A percentile compares a stretch with the other conserved stretches of the same genome.
phyloP scores from a whole-genome alignment of 2,888 invertebrate genomes.

The Drosophila kambysellisi region DNA sequence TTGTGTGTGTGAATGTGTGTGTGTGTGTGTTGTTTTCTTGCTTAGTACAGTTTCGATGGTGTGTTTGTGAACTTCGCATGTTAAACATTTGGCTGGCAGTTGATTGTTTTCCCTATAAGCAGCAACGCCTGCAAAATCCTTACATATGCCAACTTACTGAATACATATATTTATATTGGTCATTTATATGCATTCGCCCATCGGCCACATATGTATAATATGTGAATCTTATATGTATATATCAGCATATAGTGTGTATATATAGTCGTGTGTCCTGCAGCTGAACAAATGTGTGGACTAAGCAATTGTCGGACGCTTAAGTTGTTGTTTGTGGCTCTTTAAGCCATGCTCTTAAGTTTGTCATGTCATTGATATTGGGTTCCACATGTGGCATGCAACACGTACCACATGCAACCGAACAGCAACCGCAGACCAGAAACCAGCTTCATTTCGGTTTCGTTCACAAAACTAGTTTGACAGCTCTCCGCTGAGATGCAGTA shows the following conservation, averaged over 20 bases:
- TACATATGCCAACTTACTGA: constrained; percentile 9
- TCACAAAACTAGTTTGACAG: constrained; percentile 74
- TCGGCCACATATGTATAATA: constrained; percentile 38
- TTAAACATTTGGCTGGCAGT: constrained; percentile 59
- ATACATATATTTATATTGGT: constrained; percentile 48
- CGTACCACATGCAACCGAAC: constrained; percentile 42
- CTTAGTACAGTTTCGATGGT: constrained; percentile 25
- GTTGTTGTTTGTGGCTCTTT: constrained; percentile 38
- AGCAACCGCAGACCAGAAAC: constrained; percentile 39
- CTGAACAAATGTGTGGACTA: constrained; percentile 56
- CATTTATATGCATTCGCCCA: constrained; percentile 74
- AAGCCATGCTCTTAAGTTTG: constrained; percentile 51
- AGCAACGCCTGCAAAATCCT: constrained; percentile 42
- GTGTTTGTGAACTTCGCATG: constrained; percentile 46
- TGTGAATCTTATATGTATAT: constrained; percentile 8
- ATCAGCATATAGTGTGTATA: constrained; percentile 30
- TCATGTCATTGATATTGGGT: constrained; percentile 51
- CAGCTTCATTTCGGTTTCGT: constrained; percentile 76
- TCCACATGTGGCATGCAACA: constrained; percentile 75
- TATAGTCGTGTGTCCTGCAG: constrained; percentile 48
- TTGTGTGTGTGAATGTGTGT: constrained; percentile 7
- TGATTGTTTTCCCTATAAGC: constrained; percentile 69
- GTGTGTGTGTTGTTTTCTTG: constrained; percentile 13
- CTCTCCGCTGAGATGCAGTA: constrained; percentile 52
- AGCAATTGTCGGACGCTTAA: constrained; percentile 37